phyloP scores from a whole-genome alignment of 1,140 invertebrate species.

The Philotrypesis tridentata region DNA sequence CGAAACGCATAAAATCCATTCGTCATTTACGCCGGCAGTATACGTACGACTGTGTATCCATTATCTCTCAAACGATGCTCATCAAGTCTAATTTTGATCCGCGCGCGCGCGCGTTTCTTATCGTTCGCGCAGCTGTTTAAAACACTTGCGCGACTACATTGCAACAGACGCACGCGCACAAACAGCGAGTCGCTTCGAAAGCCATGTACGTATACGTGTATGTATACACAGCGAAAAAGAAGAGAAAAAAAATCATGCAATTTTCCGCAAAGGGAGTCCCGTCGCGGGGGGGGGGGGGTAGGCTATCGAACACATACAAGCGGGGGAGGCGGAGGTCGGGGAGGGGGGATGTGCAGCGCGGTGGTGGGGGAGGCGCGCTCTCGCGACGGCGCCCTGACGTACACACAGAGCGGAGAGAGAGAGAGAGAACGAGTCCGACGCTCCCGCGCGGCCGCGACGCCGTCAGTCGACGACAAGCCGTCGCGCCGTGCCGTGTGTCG shows the following conservation, averaged over 20 bases:
- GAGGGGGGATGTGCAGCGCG: conserved; percentile 48
- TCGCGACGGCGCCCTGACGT: conserved; percentile 50
- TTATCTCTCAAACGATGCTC: not conserved
- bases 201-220: no score
- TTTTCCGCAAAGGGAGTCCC: not conserved
- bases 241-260: not conserved
- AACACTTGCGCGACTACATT: not conserved
- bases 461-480: conserved; percentile 70
- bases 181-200: not conserved
- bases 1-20: not conserved
- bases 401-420: conserved; percentile 1
- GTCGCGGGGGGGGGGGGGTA: conserved; percentile 9
- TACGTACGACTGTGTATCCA: not conserved
- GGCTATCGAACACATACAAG: not conserved
- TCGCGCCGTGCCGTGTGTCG: conserved; percentile 54
- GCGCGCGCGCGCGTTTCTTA: no score
- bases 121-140: not conserved
- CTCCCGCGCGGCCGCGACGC: conserved; percentile 44
- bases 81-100: not conserved
- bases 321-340: conserved; percentile 5
- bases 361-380: conserved; percentile 57
- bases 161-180: no score
- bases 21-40: no score
- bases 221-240: no score
- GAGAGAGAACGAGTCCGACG: conserved; percentile 43